A percentile compares a stretch with the other conserved stretches of the same genome.
phyloP scores from a whole-genome alignment of 2,888 invertebrate genomes.

The Yponomeuta malinellus region DNA sequence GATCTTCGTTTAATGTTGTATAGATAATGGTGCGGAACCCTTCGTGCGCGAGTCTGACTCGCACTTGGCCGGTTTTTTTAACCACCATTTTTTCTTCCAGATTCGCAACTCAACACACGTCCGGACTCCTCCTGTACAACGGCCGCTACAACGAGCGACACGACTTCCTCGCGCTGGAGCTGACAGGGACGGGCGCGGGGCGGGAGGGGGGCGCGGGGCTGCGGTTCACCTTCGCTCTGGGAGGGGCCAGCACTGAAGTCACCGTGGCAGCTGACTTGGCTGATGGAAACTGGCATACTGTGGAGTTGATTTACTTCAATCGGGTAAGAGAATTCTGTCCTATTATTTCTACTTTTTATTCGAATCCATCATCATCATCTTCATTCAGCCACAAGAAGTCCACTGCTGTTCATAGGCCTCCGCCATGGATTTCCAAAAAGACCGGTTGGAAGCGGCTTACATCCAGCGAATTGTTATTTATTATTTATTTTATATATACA shows the following conservation, averaged over 20 bases:
- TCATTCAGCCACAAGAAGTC: too few species aligned
- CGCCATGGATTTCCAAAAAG: too few species aligned
- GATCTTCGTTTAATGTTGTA: too few species aligned
- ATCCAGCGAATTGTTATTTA: too few species aligned
- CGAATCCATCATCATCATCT: too few species aligned
- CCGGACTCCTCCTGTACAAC: constrained; percentile 93
- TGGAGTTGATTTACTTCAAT: constrained; percentile 89
- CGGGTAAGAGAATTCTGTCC: constrained; percentile 64
- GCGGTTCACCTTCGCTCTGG: constrained; percentile 92
- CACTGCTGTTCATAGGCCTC: too few species aligned
- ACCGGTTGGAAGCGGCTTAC: too few species aligned
- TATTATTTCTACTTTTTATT: not conserved
- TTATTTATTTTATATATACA: too few species aligned
- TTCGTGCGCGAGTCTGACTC: too few species aligned
- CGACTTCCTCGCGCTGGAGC: constrained; percentile 94
- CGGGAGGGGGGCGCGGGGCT: constrained; percentile 69
- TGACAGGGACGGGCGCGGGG: constrained; percentile 78
- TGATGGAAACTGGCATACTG: constrained; percentile 94
- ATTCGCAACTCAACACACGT: constrained; percentile 90
- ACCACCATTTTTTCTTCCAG: constrained; percentile 45
- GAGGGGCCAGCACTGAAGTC: constrained; percentile 83
- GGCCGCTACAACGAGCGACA: constrained; percentile 96
- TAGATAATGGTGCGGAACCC: too few species aligned
- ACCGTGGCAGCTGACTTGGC: constrained; percentile 83
- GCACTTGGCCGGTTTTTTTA: too few species aligned